A percentile compares a stretch with the other conserved stretches of the same genome.
phyloP scores from a whole-genome alignment of 1,140 invertebrate genomes.

The Odontomachus brunneus region DNA sequence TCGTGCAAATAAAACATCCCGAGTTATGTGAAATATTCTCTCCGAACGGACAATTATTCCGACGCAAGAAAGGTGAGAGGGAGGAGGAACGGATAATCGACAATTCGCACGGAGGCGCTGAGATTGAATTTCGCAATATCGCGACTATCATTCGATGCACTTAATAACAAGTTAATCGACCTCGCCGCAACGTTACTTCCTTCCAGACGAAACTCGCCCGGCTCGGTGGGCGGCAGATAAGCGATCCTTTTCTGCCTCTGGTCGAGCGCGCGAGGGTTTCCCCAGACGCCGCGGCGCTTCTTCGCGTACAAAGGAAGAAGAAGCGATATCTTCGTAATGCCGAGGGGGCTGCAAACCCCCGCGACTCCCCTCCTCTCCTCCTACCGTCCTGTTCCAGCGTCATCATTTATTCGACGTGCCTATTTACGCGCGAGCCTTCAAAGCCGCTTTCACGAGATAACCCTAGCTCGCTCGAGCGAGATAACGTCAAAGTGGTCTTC shows the following conservation, averaged over 20 bases:
- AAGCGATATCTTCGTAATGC: conserved; percentile 69
- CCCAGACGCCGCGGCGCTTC: conserved; percentile 48
- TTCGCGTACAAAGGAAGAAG: conserved; percentile 68
- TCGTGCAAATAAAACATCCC: too few relatives aligned
- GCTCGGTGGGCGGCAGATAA: conserved; percentile 63
- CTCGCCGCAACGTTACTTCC: conserved; percentile 2
- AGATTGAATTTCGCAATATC: background rate
- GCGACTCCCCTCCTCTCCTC: background rate
- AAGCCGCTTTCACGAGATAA: conserved; percentile 80
- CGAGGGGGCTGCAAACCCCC: background rate
- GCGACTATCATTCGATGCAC: background rate
- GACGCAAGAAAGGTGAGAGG: too few relatives aligned
- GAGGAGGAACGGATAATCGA: too few relatives aligned
- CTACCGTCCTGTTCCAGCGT: conserved; percentile 50
- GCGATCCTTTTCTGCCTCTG: conserved; percentile 56
- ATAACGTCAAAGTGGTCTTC: conserved; percentile 80
- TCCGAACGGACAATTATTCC: too few relatives aligned
- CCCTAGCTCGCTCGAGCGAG: conserved; percentile 71
- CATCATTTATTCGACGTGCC: conserved; percentile 81
- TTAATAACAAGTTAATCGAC: conserved; percentile 11
- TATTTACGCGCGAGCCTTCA: conserved; percentile 81
- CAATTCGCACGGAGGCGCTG: background rate
- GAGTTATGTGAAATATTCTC: too few relatives aligned
- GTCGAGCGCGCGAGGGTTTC: conserved; percentile 46
- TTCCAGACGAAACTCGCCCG: conserved; percentile 10